Evolutionary conservation across 2,888 invertebrate species (phyloP).

Genomic region (Ochropleura plecta): DNA sequence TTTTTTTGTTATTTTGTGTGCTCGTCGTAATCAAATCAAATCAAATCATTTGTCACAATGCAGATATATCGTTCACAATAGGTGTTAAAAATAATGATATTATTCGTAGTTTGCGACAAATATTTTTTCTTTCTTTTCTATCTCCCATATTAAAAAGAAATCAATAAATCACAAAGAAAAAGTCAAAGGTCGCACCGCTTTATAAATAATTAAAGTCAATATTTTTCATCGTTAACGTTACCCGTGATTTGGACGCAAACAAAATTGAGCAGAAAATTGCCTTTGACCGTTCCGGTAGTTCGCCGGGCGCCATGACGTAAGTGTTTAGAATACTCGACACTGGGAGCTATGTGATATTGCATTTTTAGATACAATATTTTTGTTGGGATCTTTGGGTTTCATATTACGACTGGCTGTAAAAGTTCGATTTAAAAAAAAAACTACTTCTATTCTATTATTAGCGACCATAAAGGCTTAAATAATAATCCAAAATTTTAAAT

Average conservation of each 20-base stretch:
- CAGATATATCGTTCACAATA: no score
- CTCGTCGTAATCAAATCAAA: no score
- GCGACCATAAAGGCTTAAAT: no score
- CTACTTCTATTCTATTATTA: no score
- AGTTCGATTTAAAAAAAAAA: no score
- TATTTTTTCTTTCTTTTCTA: background rate
- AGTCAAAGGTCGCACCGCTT: conserved; percentile 26
- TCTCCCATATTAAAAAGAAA: background rate
- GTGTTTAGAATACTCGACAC: conserved; percentile 19
- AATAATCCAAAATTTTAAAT: no score
- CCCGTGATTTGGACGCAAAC: conserved; percentile 38
- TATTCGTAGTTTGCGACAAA: no score
- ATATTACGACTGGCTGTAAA: background rate
- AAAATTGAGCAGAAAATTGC: conserved; percentile 51
- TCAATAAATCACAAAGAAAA: conserved; percentile 5
- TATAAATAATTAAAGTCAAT: conserved; percentile 52
- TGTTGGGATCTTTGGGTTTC: background rate
- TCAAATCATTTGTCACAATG: no score
- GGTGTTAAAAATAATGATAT: no score
- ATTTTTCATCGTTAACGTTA: conserved; percentile 51
- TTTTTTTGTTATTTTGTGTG: no score
- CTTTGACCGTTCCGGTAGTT: conserved; percentile 32
- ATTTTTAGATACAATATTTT: conserved; percentile 26
- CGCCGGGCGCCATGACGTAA: conserved; percentile 18
- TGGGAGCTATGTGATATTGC: conserved; percentile 29